phyloP scores from a whole-genome alignment of 2,113 vertebrate genomes.

The Tenrec ecaudatus region DNA sequence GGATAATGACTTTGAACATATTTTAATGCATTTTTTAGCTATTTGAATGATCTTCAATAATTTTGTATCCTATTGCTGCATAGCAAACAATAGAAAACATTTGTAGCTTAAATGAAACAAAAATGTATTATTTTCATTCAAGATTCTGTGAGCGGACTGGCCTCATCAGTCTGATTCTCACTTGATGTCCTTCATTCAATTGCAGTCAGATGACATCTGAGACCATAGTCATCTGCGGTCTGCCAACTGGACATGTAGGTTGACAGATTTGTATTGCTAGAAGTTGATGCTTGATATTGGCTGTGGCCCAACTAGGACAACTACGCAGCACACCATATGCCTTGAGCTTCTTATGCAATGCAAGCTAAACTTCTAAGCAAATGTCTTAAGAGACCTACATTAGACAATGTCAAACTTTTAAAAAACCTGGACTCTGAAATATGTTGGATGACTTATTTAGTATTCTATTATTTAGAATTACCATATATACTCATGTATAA shows the following conservation, averaged over 20 bases:
- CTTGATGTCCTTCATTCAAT: background rate
- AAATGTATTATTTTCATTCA: background rate
- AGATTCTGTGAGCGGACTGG: background rate
- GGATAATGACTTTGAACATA: no score
- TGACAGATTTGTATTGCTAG: background rate
- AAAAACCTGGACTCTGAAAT: no score
- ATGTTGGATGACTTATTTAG: background rate
- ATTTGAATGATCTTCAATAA: no score
- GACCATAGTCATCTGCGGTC: background rate
- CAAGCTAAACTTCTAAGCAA: background rate
- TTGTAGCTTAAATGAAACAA: no score
- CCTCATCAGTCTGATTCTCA: background rate
- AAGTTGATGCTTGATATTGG: no score
- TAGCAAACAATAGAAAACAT: no score
- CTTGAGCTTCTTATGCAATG: background rate
- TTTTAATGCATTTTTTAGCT: no score
- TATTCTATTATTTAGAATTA: background rate
- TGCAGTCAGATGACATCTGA: background rate
- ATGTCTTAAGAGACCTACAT: background rate
- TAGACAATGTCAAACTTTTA: background rate
- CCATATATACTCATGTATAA: no score
- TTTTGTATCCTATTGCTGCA: no score
- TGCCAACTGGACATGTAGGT: no score
- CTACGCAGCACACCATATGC: rapidly evolving
- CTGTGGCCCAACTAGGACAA: background rate